Base-by-base conservation (phyloP, 2,888 invertebrate genomes). In the Falcaria lacertinaria region DNA sequence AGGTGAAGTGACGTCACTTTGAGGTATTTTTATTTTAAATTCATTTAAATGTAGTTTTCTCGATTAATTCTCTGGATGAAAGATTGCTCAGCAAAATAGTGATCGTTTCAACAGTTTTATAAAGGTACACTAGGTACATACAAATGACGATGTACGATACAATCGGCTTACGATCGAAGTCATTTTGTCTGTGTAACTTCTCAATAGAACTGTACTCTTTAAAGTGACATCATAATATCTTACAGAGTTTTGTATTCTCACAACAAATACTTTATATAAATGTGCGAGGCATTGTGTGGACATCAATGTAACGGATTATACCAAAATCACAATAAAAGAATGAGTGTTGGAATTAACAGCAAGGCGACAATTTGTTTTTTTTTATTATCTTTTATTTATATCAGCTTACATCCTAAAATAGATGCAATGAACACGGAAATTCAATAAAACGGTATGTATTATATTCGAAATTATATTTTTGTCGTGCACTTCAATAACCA, bases 261-360 rank as follows among this genome's bases (percentile, higher is more conserved):
- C 90, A 90, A 89, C 90, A 90, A 90, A 89, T 90, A 89, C 13
- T 11, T 11, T 11, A 7, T 28, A 28, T 73, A 81, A 88, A 83
- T 80, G 64, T 69, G 70, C 68, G 71, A 72, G 60, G 70, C 65
- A 66, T 55, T 55, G 62, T 73, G 64, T 70, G 66, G 69, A 69
- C 65, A 74, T 60, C 57, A 74, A 75, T 87, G 80, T 87, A 81
- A 79, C 69, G 69, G 69, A 25, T 67, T 65, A 80, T 78, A 84
- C 80, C 80, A 82, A 87, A 84, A 85, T 79, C 78, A 78, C 79
- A 89, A 89, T 89, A 82, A 90, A 90, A 88, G 80, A 86, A 89
- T 87, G 86, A 89, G 88, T 89, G 89, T 89, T 87, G 88, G 83
- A 89, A 89, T 89, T 89, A 89, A 90, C 87, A 82, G 86, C 85